Conservation (phyloP, 2,797 vertebrate genomes). For the Lepus townsendii region DNA sequence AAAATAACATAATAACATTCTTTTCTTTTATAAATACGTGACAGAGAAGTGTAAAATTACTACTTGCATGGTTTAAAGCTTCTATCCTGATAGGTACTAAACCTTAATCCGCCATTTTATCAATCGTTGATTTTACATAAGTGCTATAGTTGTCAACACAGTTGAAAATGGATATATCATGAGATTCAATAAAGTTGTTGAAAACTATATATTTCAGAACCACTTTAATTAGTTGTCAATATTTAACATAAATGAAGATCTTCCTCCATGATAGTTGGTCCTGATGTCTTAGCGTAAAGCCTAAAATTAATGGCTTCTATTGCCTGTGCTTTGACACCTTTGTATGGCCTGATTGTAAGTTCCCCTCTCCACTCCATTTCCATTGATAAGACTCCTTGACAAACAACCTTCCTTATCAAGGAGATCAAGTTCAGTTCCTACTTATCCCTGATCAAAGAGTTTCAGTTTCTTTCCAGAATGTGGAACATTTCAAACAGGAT, state of each 20-base stretch:
- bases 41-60: neutral
- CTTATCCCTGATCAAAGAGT: neutral
- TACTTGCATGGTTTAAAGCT: neutral
- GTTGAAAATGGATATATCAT: neutral
- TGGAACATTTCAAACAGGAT: neutral
- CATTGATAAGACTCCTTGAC: neutral
- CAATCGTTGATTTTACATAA: neutral
- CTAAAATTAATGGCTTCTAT: neutral
- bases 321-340: neutral
- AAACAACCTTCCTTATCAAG: neutral
- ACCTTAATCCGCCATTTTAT: neutral
- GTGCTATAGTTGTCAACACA: neutral
- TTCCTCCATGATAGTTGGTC: neutral
- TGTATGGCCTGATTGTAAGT: fast-evolving
- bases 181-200: neutral
- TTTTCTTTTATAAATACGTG: neutral
- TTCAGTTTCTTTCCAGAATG: no score
- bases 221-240: neutral
- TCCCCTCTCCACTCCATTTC: neutral
- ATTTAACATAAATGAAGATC: neutral
- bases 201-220: neutral
- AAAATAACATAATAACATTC: neutral
- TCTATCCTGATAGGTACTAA: neutral
- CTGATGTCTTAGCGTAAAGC: neutral
- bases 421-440: neutral